Evolutionary conservation across 2,797 vertebrate genomes (phyloP).

Genomic region (Spinus olivaceus): DNA sequence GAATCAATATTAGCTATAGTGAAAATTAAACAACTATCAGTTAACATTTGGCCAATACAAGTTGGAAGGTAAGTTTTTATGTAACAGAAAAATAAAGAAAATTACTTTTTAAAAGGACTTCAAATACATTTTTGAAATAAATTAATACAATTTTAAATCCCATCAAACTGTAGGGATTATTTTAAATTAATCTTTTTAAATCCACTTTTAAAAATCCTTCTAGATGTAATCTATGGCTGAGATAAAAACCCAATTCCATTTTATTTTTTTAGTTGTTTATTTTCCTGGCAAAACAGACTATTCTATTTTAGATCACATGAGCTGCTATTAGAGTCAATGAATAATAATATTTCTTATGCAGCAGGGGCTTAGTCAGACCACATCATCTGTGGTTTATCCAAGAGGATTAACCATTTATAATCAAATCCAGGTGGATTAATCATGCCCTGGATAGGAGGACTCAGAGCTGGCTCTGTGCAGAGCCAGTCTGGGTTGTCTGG

Average conservation of each 20-base stretch:
- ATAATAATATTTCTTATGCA: constrained; percentile 9
- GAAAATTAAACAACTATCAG: neutral
- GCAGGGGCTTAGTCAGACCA: neutral
- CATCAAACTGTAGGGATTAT: constrained; percentile 17
- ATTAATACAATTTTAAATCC: constrained; percentile 46
- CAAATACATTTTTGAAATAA: constrained; percentile 14
- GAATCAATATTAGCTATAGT: neutral
- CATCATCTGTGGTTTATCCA: constrained; percentile 23
- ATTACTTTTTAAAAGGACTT: neutral
- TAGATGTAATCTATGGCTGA: constrained; percentile 31
- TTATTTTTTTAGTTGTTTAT: constrained; percentile 12
- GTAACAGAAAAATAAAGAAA: neutral
- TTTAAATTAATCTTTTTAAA: constrained; percentile 62
- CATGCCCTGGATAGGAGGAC: neutral
- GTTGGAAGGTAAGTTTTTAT: neutral
- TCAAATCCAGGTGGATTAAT: constrained; percentile 58
- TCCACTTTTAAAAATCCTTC: constrained; percentile 59
- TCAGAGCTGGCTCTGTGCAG: neutral
- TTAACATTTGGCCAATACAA: neutral
- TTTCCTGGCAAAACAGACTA: constrained; percentile 17
- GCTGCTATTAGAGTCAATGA: constrained; percentile 5
- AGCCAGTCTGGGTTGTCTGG: neutral
- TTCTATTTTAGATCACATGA: constrained; percentile 12
- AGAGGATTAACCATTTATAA: constrained; percentile 43
- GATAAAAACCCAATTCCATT: constrained; percentile 41